Base-by-base conservation (phyloP, 2,888 invertebrate species). In the Pherbina coryleti region DNA sequence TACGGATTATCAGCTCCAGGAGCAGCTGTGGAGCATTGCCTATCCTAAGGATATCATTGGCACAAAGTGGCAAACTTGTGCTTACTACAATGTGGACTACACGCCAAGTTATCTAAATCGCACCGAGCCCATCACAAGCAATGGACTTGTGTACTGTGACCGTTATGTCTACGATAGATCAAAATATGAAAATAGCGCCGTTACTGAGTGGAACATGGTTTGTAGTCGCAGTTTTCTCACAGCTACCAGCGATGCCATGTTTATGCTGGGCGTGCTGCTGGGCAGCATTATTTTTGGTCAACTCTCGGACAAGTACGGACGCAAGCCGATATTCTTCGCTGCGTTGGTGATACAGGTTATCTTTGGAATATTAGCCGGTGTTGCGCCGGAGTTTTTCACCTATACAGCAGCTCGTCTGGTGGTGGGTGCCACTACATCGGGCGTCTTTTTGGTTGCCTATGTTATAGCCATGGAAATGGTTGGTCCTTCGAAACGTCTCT, bases 391-490 rank as follows among this genome's bases (percentile, higher is more conserved):
- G 83, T 94, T 93, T 86, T 91, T 93, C 85, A 92, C 92, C 66
- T 95, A 93, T 84, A 92, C 93, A 14, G 86, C 93, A 75, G 91
- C 93, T 60, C 91, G 95, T 80, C 88, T 93, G 79, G 86, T 95
- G 70, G 92, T 95, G 31, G 95, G 95, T 17, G 92, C 93, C 14
- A 93, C 94, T 11, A 94, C 95, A 9, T 94, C 94, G 7, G 95
- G 95, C 1, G 93, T 95, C 11, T 95, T 95, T 85, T 90, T 95
- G 78, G 94, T 95, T 25, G 94, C 94, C 64, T 95, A 95, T 88
- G 95, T 95, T 69, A 93, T 95, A 82, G 94, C 95, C 92, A 91
- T 91, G 89, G 94, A 94, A 90, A 94, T 94, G 93, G 94, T 94
- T 11, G 94, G 94, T 5, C 93, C 94, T 0, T 91, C 90, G 73